Conservation (phyloP, 2,797 vertebrate genomes). For the Simalia tracyae region DNA sequence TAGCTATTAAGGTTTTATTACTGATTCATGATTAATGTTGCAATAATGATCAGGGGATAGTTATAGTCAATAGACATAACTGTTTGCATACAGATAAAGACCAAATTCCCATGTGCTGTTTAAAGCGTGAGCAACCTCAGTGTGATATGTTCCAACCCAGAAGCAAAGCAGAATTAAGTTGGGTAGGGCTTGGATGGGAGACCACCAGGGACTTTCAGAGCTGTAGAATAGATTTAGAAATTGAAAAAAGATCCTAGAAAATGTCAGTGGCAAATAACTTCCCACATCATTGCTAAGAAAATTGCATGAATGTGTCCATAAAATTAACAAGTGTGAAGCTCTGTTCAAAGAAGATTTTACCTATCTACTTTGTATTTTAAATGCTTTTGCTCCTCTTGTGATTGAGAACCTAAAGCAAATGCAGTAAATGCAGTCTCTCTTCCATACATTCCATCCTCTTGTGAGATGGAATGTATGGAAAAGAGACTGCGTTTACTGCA, state of each 20-base stretch:
- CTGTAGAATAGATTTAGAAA: background rate
- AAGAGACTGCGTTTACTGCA: background rate
- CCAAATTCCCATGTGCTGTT: background rate
- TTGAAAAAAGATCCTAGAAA: background rate
- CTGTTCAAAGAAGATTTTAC: background rate
- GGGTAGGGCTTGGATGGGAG: background rate
- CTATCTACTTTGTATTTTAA: background rate
- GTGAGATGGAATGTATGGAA: background rate
- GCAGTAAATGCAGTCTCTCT: background rate
- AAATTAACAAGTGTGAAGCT: background rate
- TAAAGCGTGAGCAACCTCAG: background rate
- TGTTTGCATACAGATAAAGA: background rate
- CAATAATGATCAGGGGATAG: background rate
- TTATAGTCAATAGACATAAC: background rate
- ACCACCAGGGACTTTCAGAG: background rate
- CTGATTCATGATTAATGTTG: background rate
- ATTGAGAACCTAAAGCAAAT: background rate
- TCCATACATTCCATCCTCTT: background rate
- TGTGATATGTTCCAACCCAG: background rate
- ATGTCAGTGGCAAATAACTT: background rate
- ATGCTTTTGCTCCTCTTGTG: background rate
- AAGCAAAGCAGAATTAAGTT: too few species aligned
- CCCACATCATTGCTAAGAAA: background rate
- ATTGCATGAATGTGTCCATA: background rate
- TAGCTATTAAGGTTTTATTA: background rate